These are phyloP conservation scores for Nemotelus nigrinus DNA, from an alignment of 2,888 invertebrate species.

Conservation along the genomic window DNA sequence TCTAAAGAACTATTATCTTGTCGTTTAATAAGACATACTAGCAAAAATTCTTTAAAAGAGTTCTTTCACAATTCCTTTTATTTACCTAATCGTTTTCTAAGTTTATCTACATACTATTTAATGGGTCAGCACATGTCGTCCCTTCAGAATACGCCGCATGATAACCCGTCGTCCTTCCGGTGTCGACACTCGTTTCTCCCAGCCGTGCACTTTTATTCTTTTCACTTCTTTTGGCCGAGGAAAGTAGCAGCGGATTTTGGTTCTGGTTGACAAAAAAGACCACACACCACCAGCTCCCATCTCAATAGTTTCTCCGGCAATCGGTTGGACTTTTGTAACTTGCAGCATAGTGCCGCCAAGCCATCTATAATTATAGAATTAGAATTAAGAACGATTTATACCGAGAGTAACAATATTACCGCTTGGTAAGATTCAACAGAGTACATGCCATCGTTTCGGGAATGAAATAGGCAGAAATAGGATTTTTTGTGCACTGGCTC, in stretches of 20 bases:
- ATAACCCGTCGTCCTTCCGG: slow-evolving; percentile 71
- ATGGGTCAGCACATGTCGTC: slow-evolving; percentile 73
- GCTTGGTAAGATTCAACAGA: slow-evolving; percentile 11
- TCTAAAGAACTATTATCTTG: too few relatives aligned
- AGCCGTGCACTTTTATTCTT: slow-evolving; percentile 74
- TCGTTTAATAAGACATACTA: too few relatives aligned
- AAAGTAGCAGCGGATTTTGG: slow-evolving; percentile 73
- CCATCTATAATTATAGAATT: not conserved
- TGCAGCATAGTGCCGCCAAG: not conserved
- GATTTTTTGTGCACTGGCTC: too few relatives aligned
- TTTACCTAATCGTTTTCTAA: too few relatives aligned
- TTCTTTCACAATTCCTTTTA: too few relatives aligned
- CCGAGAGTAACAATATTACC: not conserved
- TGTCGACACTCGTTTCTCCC: slow-evolving; percentile 73
- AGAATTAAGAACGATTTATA: not conserved
- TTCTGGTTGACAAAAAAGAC: slow-evolving; percentile 59
- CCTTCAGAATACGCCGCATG: slow-evolving; percentile 78
- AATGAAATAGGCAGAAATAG: not conserved
- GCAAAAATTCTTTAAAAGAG: too few relatives aligned
- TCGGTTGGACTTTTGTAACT: slow-evolving; percentile 1
- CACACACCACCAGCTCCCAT: slow-evolving; percentile 54
- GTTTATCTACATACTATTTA: slow-evolving; percentile 55
- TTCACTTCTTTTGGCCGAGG: slow-evolving; percentile 75
- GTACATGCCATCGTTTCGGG: slow-evolving; percentile 23
- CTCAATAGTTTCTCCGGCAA: not conserved